Conservation (phyloP, 2,888 invertebrate species). For the Callyntrura sp. region DNA sequence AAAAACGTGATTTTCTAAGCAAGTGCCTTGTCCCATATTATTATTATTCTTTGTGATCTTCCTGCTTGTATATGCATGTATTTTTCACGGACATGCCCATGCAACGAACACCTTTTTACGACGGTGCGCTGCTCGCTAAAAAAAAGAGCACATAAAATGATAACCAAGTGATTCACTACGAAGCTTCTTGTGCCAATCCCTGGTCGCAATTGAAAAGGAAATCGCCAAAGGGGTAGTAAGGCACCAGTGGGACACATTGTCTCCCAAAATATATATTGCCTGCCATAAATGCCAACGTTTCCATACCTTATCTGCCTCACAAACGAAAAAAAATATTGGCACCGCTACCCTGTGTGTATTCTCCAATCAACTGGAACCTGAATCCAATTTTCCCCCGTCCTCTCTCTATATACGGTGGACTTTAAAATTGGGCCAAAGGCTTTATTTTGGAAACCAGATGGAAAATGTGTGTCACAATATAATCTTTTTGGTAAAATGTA, state of each 20-base stretch:
- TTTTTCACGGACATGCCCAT: neutral
- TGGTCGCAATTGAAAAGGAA: neutral
- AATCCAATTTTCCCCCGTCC: constrained; percentile 1
- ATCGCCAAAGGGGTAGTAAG: neutral
- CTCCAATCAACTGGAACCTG: neutral
- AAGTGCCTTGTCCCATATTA: too few relatives aligned
- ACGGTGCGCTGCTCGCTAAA: neutral
- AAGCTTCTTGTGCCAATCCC: neutral
- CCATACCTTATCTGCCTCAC: neutral
- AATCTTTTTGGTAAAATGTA: neutral
- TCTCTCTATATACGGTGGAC: neutral
- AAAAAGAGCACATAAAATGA: neutral
- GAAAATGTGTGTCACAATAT: neutral
- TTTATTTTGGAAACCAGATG: neutral
- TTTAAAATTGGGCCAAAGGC: neutral
- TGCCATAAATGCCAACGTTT: constrained; percentile 6
- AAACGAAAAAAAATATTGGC: constrained; percentile 7
- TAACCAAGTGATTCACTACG: neutral
- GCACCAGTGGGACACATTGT: neutral
- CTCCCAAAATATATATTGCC: neutral
- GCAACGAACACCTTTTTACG: neutral
- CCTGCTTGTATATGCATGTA: neutral
- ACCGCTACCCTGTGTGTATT: neutral
- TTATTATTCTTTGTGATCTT: constrained; percentile 1
- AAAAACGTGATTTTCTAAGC: constrained; percentile 2